Conservation (phyloP, 2,113 vertebrate genomes). For the Sebastes schlegelii region DNA sequence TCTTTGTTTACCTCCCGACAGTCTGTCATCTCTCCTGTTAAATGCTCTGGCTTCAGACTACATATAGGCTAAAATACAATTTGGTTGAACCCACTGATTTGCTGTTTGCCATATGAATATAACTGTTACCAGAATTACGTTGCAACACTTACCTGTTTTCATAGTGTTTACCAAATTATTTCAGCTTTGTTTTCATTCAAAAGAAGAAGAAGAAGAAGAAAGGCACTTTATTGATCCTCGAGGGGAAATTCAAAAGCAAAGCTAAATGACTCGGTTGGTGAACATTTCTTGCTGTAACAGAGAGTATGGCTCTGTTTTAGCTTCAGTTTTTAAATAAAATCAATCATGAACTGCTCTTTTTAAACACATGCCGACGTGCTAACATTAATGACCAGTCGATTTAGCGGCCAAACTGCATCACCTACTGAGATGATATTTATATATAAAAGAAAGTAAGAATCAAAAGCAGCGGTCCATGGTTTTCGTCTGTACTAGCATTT, state of each 20-base stretch:
- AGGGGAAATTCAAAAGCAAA: neutral
- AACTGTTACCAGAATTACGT: neutral
- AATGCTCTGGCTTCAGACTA: neutral
- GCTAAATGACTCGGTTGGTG: slow-evolving; percentile 1
- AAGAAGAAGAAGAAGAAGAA: too few relatives aligned
- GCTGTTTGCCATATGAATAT: neutral
- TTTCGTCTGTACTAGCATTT: too few relatives aligned
- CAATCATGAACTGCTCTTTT: slow-evolving; percentile 11
- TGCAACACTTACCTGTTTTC: neutral
- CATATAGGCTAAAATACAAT: neutral
- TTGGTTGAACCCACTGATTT: neutral
- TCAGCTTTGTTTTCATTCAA: slow-evolving; percentile 12
- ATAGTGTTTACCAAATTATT: slow-evolving; percentile 5
- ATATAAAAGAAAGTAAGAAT: neutral
- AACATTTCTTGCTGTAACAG: slow-evolving; percentile 9
- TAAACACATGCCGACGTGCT: neutral
- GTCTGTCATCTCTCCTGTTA: neutral
- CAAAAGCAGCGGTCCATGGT: neutral
- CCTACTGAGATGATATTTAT: neutral
- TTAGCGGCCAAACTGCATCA: neutral
- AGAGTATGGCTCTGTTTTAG: neutral
- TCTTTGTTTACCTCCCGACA: neutral
- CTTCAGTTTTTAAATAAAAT: slow-evolving; percentile 11
- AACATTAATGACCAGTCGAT: neutral
- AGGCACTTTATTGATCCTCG: too few relatives aligned